Evolutionary conservation across 2,113 vertebrate genomes (phyloP), one percentile per base, ranked within the genome.

Genomic region (Actenoides hombroni): DNA sequence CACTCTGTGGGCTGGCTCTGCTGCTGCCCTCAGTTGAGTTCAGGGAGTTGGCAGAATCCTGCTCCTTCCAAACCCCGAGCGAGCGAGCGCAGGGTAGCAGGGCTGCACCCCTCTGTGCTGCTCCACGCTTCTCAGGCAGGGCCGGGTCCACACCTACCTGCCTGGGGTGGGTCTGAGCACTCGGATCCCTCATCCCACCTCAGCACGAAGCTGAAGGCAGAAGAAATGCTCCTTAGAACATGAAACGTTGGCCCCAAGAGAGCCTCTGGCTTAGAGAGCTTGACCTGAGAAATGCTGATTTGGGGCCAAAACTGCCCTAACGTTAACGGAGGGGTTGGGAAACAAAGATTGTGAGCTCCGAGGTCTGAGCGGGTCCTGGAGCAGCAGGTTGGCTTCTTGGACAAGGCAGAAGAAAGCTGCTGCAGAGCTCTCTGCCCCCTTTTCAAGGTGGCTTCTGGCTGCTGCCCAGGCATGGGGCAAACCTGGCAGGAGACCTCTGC

Each of bases 81-180:
- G 37, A 9, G 31, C 0, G 1, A 15, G 48, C 1, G 17, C 51
- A 11, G 85, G 31, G 40, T 8, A 10, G 16, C 2, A 15, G 21
- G 65, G 65, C 13, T 44, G 29, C 29, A 40, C 5, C 40, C 64
- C 31, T 23, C 64, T 15, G 28, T 65, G 63, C 40, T 65, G 40
- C 39, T 42, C 63, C 40, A 31, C 6, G 31, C 63, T 6, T 46
- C 68, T 21, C 33, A 1, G 40, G 40, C 40, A 40, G 54, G 37
- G 37, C 37, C 37, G 37, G 37, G 37, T 37, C 37, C 37, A 37
- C 37, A 37, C 37, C 37, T 37, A 37, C 3, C 56, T 2, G 15
- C 49, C 86, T 2, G 1, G 3, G 6, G 16, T 0, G 0, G 8
- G 35, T 13, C 39, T 0, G 1, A 67, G 77, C 53, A 4, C 28